Base-by-base conservation (phyloP, 2,888 invertebrate genomes). In the Drosophila pegasa region DNA sequence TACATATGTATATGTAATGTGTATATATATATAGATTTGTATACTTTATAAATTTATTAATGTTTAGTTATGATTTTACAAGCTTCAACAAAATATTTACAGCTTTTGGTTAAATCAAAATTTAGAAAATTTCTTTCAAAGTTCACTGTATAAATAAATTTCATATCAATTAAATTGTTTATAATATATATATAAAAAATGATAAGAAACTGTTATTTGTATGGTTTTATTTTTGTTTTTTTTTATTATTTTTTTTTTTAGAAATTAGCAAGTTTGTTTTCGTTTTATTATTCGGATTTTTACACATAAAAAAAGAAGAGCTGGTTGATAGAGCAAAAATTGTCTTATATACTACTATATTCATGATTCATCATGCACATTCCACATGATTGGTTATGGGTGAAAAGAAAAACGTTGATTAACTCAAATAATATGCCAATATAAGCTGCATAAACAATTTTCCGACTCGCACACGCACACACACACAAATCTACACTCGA, bases 41-140 rank as follows among this genome's bases (percentile, higher is more conserved):
- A 48, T 59, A 33, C 16, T 69, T 52, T 48, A 48, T 70, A 29
- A 48, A 54, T 47, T 55, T 40, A 31, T 33, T 12, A 25, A 52
- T 52, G 1, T 37, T 40, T 54, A 50, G 16, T 18, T 35, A 48
- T 63, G 62, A 47, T 48, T 56, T 57, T 52, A 63, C 37, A 71
- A 75, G 81, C 71, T 50, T 67, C 51, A 81, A 85, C 74, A 77
- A 79, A 87, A 82, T 85, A 87, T 86, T 68, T 88, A 85, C 88
- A 84, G 69, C 65, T 35, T 48, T 52, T 56, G 16, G 27, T 35
- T 35, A 66, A 47, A 50, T 37, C 3, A 52, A 58, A 60, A 5
- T 52, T 18, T 38, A 5, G 14, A 27, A 18, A 6, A 14, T 12
- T n/a, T n/a, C 7, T 18, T 7, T 16, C 10, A 35, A 51, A 35